Percentiles rank a stretch among this genome's conserved stretches.
phyloP scores from a whole-genome alignment of 2,797 vertebrate genomes.

The Moxostoma hubbsi region DNA sequence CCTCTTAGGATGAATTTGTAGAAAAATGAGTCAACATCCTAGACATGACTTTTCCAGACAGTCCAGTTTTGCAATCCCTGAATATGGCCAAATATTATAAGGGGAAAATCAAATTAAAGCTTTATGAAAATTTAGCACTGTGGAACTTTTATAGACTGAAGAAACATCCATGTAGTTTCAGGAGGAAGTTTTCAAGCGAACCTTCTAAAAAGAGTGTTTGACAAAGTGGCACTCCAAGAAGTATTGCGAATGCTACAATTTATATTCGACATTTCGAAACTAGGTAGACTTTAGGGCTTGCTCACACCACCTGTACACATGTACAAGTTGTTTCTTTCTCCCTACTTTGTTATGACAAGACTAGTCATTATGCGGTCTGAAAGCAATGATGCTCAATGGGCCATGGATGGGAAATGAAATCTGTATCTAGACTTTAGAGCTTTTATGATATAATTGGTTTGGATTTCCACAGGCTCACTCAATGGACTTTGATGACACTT shows the following conservation, averaged over 20 bases:
- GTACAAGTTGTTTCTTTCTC: not conserved
- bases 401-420: too few relatives aligned
- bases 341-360: constrained; percentile 5
- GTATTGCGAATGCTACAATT: not conserved
- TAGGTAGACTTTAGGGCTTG: not conserved
- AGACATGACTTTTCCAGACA: too few relatives aligned
- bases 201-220: not conserved
- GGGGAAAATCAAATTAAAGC: fast-evolving
- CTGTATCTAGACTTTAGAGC: not conserved
- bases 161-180: not conserved
- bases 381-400: too few relatives aligned
- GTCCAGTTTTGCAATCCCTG: not conserved
- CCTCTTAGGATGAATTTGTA: too few relatives aligned
- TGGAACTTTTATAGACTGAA: not conserved
- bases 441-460: not conserved
- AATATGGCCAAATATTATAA: not conserved
- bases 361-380: not conserved
- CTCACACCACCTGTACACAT: constrained; percentile 15
- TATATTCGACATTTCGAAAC: constrained; percentile 12
- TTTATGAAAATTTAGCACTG: not conserved
- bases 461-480: constrained; percentile 81
- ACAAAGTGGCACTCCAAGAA: not conserved
- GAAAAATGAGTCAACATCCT: too few relatives aligned
- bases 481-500: constrained; percentile 94
- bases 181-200: not conserved